phyloP scores from a whole-genome alignment of 1,140 invertebrate species.

The Eupeodes corollae region DNA sequence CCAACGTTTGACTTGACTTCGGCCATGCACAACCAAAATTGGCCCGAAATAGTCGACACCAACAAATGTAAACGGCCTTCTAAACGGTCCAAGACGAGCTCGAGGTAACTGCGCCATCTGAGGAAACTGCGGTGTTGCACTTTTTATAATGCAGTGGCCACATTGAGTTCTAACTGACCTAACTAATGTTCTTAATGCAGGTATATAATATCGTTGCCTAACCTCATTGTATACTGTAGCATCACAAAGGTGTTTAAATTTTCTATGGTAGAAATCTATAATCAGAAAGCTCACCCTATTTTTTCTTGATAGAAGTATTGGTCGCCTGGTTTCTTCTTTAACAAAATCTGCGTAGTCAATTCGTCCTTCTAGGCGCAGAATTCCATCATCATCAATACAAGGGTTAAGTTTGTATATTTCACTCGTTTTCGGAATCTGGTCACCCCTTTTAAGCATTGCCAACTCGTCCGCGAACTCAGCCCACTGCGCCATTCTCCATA shows the following conservation, averaged over 20 bases:
- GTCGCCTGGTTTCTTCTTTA: too few species aligned
- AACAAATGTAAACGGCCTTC: conserved; percentile 5
- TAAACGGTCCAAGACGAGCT: conserved; percentile 1
- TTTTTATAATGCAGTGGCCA: neutral
- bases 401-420: neutral
- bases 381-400: neutral
- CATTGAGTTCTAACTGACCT: neutral
- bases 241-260: neutral
- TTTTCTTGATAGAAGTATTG: too few species aligned
- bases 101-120: conserved; percentile 3
- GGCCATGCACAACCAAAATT: conserved; percentile 8
- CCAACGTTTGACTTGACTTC: conserved; percentile 13
- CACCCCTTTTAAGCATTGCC: neutral
- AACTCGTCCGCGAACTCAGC: neutral
- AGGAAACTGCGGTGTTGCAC: conserved; percentile 1
- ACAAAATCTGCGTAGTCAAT: neutral
- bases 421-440: neutral
- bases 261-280: conserved; percentile 15
- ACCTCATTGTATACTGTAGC: neutral
- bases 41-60: conserved; percentile 8
- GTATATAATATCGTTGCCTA: neutral
- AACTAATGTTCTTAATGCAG: neutral
- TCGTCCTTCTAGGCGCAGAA: neutral
- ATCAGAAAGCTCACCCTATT: conserved; percentile 30
- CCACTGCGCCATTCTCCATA: neutral